Evolutionary conservation across 2,888 invertebrate genomes (phyloP), one percentile per base, ranked within the genome.

Genomic region (Catocala sponsa): DNA sequence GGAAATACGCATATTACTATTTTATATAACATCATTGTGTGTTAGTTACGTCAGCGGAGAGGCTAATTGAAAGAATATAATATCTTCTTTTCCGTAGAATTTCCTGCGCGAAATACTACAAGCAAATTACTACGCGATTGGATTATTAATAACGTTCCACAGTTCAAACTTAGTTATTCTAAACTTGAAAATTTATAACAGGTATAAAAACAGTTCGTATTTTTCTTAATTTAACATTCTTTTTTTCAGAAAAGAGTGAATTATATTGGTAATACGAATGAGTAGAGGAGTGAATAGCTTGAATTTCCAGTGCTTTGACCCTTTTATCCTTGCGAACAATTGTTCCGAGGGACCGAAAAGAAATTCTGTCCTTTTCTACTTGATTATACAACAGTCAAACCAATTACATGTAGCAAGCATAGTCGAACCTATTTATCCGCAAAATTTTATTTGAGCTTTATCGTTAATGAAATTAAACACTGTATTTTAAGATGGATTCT

Each of bases 301-400:
- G 74, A 62, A 65, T 65, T 69, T 59, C 59, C 57, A 74, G 75
- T 63, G 67, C 59, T 55, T 57, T 70, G 74, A 76, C 76, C 76
- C 72, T 76, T 74, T 76, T 76, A 76, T 44, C 57, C 60, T 58
- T 54, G 64, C 51, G 64, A 68, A 54, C 70, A 68, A 68, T 70
- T 68, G 67, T 53, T 72, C 53, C 58, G 54, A 55, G 55, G 57
- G 54, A 60, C 59, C 56, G 52, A 61, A 68, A 66, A 68, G 52
- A 71, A 64, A 60, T 59, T 50, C 57, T 55, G 55, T 47, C 63
- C 44, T 54, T 64, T 72, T 66, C 57, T 43, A 53, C 55, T 55
- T 43, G 61, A 56, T 59, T 55, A 47, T 54, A 47, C 49, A 50
- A 55, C 13, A 48, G 55, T 47, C 48, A 43, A 51, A 62, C 48